These are phyloP conservation scores for Hypocryptadius cinnamomeus DNA, from an alignment of 2,113 vertebrate genomes.

Conservation along the genomic window DNA sequence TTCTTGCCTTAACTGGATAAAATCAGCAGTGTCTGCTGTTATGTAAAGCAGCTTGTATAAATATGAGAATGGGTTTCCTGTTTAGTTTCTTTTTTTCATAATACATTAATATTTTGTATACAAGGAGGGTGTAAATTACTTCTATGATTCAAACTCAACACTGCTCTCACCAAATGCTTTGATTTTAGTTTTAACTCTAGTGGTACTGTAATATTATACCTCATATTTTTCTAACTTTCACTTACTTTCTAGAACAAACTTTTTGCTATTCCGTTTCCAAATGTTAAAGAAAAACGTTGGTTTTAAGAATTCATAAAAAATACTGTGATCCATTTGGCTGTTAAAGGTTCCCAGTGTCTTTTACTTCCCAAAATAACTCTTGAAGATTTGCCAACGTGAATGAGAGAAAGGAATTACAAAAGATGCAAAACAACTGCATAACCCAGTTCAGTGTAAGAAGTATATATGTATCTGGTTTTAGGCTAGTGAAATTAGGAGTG, in stretches of 20 bases:
- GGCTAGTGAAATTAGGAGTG: neutral
- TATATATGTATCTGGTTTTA: neutral
- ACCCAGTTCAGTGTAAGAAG: neutral
- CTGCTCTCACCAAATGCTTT: neutral
- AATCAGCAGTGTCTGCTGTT: neutral
- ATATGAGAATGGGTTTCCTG: neutral
- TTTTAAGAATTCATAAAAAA: neutral
- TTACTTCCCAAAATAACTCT: neutral
- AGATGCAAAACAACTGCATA: neutral
- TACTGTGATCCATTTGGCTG: neutral
- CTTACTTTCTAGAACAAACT: neutral
- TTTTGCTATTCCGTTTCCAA: neutral
- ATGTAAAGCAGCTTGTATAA: neutral
- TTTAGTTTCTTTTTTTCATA: neutral
- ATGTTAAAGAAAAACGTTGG: neutral
- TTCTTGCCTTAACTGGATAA: neutral
- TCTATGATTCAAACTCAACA: neutral
- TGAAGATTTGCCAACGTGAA: neutral
- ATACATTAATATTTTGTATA: neutral
- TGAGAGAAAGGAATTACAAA: neutral
- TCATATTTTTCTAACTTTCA: neutral
- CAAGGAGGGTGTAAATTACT: neutral
- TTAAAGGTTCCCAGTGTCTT: neutral
- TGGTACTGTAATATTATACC: neutral
- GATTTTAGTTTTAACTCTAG: neutral